phyloP scores from a whole-genome alignment of 2,888 invertebrate species.

The Tetragonula carbonaria region DNA sequence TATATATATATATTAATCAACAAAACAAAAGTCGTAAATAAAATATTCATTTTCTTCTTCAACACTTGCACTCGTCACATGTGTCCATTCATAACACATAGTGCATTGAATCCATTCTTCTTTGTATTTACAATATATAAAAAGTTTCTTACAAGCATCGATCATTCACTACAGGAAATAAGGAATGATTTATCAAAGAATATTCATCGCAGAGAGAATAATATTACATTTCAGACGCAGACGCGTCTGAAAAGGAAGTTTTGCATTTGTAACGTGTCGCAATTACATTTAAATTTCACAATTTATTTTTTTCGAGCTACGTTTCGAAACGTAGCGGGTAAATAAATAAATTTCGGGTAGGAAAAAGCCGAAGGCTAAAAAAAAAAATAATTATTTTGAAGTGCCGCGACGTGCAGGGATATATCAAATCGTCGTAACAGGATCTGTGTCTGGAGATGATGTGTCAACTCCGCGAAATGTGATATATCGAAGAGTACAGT shows the following conservation, averaged over 20 bases:
- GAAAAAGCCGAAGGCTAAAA: neutral
- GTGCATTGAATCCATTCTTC: too few species aligned
- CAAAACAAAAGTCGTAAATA: too few species aligned
- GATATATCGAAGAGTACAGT: neutral
- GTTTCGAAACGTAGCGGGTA: neutral
- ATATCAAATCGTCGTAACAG: slow-evolving; percentile 1
- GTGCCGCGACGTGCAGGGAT: neutral
- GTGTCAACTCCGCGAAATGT: neutral
- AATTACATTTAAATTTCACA: too few species aligned
- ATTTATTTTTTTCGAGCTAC: neutral
- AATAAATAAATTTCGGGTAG: neutral
- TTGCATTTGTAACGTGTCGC: too few species aligned
- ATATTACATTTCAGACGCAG: neutral
- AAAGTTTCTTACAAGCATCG: too few species aligned
- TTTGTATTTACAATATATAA: too few species aligned
- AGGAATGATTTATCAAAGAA: neutral
- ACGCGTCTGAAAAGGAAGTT: neutral
- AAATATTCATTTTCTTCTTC: too few species aligned
- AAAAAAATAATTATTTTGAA: neutral
- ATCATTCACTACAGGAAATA: neutral
- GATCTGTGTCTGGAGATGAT: neutral
- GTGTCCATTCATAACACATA: too few species aligned
- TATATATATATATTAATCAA: too few species aligned
- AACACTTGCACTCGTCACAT: too few species aligned
- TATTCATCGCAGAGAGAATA: too few species aligned